These are phyloP conservation scores for Baryphthengus martii DNA, from an alignment of 2,113 vertebrate genomes.

Conservation along the genomic window DNA sequence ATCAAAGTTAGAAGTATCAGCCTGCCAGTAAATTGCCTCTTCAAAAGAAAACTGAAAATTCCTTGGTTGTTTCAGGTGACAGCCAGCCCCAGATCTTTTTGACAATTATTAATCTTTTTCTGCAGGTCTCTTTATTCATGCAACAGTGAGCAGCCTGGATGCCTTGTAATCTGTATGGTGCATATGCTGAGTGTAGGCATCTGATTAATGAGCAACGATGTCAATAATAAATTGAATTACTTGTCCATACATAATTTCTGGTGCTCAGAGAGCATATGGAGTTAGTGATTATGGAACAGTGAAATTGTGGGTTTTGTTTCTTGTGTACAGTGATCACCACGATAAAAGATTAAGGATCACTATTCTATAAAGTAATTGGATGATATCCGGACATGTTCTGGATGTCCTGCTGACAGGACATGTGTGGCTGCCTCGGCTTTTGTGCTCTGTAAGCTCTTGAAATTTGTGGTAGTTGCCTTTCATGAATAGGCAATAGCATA, in stretches of 20 bases:
- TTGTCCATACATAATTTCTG: neutral
- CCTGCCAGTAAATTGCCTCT: conserved; percentile 14
- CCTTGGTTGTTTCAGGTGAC: neutral
- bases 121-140: neutral
- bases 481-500: neutral
- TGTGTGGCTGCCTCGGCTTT: neutral
- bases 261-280: neutral
- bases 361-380: neutral
- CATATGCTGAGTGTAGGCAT: neutral
- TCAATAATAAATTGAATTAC: neutral
- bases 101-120: neutral
- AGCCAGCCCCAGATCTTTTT: neutral
- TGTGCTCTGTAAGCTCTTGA: neutral
- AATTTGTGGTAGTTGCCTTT: neutral
- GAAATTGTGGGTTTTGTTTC: neutral
- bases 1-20: conserved; percentile 30
- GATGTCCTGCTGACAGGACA: neutral
- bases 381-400: neutral
- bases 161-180: neutral
- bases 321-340: neutral
- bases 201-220: neutral
- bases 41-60: conserved; percentile 23
- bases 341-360: neutral
- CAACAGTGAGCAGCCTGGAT: neutral
- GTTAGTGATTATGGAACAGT: neutral